Conservation (phyloP, 2,797 vertebrate genomes). For the Mus spretus region DNA sequence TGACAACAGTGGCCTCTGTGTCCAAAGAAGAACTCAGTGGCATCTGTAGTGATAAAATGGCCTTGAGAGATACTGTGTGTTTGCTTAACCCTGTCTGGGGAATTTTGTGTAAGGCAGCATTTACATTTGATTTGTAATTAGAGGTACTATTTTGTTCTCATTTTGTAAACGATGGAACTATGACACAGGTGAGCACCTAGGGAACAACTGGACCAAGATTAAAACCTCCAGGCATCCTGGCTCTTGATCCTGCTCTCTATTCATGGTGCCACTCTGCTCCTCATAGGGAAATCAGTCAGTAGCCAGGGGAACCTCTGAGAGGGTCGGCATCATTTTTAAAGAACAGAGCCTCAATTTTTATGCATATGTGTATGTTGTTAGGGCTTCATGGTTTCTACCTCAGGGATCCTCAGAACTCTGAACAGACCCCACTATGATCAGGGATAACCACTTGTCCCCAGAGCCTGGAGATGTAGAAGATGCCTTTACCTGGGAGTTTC, state of each 20-base stretch:
- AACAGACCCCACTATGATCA: not conserved
- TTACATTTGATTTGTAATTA: not conserved
- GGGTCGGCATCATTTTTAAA: not conserved
- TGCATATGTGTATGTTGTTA: not conserved
- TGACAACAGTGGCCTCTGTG: not conserved
- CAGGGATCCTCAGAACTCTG: not conserved
- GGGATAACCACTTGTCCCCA: not conserved
- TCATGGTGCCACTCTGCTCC: rapidly evolving
- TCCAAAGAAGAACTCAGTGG: not conserved
- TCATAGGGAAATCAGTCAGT: not conserved
- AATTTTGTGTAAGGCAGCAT: not conserved
- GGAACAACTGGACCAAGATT: not conserved
- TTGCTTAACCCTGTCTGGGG: not conserved
- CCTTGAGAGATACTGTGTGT: not conserved
- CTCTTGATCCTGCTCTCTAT: not conserved
- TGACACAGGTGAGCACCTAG: not conserved
- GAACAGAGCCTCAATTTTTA: not conserved
- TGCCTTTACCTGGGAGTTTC: not conserved
- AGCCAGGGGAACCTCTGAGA: not conserved
- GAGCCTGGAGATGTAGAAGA: not conserved
- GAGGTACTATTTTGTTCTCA: not conserved
- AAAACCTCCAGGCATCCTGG: not conserved
- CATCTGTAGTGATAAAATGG: not conserved
- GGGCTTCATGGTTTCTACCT: not conserved
- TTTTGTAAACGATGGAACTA: not conserved